Percentiles rank a stretch among this genome's conserved stretches.
phyloP scores from a whole-genome alignment of 1,140 invertebrate species.

The Drosophila athabasca region DNA sequence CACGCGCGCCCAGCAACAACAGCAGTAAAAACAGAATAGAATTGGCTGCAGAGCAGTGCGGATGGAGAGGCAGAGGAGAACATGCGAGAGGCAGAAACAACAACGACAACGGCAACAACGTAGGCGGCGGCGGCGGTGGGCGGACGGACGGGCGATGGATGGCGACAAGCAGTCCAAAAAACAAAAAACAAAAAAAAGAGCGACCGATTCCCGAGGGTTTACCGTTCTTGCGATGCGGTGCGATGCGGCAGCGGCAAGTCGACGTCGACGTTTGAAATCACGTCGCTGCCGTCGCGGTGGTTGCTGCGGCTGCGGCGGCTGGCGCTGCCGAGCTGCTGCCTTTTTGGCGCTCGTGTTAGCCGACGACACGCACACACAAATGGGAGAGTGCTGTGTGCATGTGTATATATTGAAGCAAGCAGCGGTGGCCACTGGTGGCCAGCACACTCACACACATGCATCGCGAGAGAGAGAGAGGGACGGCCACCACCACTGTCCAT shows the following conservation, averaged over 20 bases:
- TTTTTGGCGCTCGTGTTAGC: constrained; percentile 52
- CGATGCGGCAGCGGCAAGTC: constrained; percentile 72
- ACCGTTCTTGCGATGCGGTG: constrained; percentile 61
- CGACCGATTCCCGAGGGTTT: constrained; percentile 45
- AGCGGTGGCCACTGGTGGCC: constrained; percentile 62
- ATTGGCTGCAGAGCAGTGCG: too few species aligned
- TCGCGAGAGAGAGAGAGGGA: constrained; percentile 1
- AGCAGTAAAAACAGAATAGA: constrained; percentile 32
- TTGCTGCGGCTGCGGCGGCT: constrained; percentile 27
- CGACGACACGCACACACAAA: constrained; percentile 22
- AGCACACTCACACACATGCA: constrained; percentile 28
- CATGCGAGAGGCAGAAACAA: constrained; percentile 4
- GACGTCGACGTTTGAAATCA: constrained; percentile 74
- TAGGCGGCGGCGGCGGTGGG: constrained; percentile 9
- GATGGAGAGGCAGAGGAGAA: not conserved
- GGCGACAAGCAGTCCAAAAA: too few species aligned
- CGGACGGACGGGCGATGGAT: constrained; percentile 13
- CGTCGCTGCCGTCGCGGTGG: constrained; percentile 55
- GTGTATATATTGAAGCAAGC: constrained; percentile 32
- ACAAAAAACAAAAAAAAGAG: not conserved
- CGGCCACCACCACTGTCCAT: constrained; percentile 37
- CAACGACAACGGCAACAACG: constrained; percentile 11
- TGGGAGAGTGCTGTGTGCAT: not conserved
- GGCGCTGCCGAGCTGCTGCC: constrained; percentile 6
- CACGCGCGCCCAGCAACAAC: constrained; percentile 50